Conservation (phyloP, 2,888 invertebrate species). For the Aspidiotus destructor region DNA sequence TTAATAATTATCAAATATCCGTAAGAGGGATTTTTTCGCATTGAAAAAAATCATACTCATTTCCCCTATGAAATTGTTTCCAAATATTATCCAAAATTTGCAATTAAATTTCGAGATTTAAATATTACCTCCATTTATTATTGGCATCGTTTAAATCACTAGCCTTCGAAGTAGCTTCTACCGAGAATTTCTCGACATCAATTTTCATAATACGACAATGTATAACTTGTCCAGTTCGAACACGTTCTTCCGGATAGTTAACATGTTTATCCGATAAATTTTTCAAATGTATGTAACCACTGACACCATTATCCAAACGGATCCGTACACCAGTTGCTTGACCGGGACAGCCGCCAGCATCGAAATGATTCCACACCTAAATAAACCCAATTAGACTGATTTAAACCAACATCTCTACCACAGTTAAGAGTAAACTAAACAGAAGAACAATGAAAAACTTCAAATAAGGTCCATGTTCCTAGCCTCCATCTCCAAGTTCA, state of each 20-base stretch:
- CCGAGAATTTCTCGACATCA: conserved; percentile 84
- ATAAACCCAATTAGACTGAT: neutral
- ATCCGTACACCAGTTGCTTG: conserved; percentile 86
- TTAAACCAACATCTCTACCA: neutral
- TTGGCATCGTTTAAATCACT: conserved; percentile 86
- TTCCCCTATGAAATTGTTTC: too few species aligned
- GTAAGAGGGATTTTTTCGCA: conserved; percentile 18
- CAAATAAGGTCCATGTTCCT: too few species aligned
- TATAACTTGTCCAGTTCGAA: conserved; percentile 70
- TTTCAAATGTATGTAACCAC: conserved; percentile 87
- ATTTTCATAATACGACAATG: conserved; percentile 90
- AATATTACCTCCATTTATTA: conserved; percentile 70
- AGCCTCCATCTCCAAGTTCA: too few species aligned
- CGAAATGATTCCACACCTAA: conserved; percentile 94
- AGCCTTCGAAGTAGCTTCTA: conserved; percentile 86
- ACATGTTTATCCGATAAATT: conserved; percentile 90
- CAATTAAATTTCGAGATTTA: neutral
- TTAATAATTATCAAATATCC: neutral
- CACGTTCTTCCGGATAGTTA: conserved; percentile 84
- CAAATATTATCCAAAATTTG: neutral
- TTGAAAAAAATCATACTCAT: too few species aligned
- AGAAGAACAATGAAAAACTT: too few species aligned
- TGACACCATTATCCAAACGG: conserved; percentile 81
- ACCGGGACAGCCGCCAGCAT: conserved; percentile 89
- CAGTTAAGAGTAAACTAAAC: too few species aligned